Base-by-base conservation (phyloP, 2,888 invertebrate genomes). In the Diachrysia chrysitis region DNA sequence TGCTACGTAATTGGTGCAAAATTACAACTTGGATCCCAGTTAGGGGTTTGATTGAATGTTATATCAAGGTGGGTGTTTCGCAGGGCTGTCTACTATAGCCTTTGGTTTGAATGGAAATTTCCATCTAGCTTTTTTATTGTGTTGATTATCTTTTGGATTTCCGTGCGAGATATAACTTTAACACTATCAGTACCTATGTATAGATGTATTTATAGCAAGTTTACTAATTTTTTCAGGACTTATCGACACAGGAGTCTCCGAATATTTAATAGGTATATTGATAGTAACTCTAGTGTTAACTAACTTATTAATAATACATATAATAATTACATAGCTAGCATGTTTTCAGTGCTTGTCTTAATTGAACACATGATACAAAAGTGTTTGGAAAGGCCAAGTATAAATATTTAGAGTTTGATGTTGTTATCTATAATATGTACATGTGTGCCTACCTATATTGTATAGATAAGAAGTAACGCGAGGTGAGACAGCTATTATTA, bases 361-460 rank as follows among this genome's bases (percentile, higher is more conserved):
- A 62, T 65, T 63, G 58, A 75, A 55, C 46, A 64, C 55, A 48
- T 67, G 14, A 79, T 69, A 73, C 67, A 69, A 69, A 71, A 68
- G 65, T 79, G 65, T 79, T 77, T 68, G 63, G 23, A 73, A 75
- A 68, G 46, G 32, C 67, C n/a, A 60, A 60, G 67, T 79, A 71
- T 77, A 67, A 75, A 79, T 77, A 75, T 75, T 78, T 69, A 79
- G 62, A 65, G 66, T 74, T 66, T 68, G 64, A 79, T 63, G 71
- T 65, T 51, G 67, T 66, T 78, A 78, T 78, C 79, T 66, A 6
- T n/a, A n/a, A n/a, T 55, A 53, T 74, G 66, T 65, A 55, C 21
- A 35, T 56, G 29, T 64, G 37, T 71, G 57, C 66, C 14, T 63
- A 66, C 60, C 21, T 51, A 53, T 67, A 65, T 46, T 57, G 51